These are phyloP conservation scores for Jaculus jaculus DNA, from an alignment of 2,113 vertebrate species.

Conservation along the genomic window DNA sequence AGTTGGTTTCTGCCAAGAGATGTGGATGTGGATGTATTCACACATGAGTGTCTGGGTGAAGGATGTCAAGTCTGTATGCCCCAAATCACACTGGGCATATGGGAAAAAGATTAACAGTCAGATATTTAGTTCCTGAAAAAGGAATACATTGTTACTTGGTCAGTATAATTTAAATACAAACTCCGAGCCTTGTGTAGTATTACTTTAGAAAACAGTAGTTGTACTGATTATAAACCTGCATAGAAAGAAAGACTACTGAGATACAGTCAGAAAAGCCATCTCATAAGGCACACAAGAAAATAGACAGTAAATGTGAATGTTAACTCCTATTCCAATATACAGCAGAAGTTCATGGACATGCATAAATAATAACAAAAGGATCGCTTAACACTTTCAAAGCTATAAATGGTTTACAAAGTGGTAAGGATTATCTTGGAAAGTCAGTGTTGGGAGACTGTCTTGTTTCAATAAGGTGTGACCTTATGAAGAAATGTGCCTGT, in stretches of 20 bases:
- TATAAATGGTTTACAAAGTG: constrained; percentile 77
- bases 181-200: constrained; percentile 82
- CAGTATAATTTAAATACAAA: constrained; percentile 83
- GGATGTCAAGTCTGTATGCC: constrained; percentile 39
- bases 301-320: constrained; percentile 93
- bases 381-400: constrained; percentile 77
- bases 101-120: constrained; percentile 86
- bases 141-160: constrained; percentile 74
- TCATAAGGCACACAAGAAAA: constrained; percentile 91
- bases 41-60: constrained; percentile 44
- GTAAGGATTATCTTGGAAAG: constrained; percentile 71
- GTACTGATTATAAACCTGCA: constrained; percentile 89
- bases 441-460: constrained; percentile 32
- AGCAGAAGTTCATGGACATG: constrained; percentile 88
- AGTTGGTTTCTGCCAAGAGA: constrained; percentile 64
- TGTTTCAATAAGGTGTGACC: not conserved
- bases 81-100: constrained; percentile 58
- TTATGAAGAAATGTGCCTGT: constrained; percentile 53
- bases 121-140: constrained; percentile 70
- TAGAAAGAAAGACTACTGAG: constrained; percentile 89
- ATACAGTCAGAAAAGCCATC: constrained; percentile 91
- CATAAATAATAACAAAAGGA: constrained; percentile 84
- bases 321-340: constrained; percentile 87
- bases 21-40: not conserved
- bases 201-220: constrained; percentile 85